Conservation (phyloP, 2,797 vertebrate genomes). For the Gila robusta region DNA sequence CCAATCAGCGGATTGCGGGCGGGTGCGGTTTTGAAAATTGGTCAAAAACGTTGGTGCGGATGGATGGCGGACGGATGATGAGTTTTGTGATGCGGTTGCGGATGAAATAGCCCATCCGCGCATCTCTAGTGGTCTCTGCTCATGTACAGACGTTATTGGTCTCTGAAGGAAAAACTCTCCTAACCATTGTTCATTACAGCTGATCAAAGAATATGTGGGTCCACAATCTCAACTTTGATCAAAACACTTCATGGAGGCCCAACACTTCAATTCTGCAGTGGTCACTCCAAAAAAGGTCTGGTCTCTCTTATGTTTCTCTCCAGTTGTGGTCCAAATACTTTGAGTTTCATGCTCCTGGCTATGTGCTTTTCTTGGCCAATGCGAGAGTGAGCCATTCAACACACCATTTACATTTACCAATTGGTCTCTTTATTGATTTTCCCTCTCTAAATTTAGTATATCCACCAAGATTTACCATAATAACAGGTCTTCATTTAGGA, state of each 20-base stretch:
- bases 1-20: too few species aligned
- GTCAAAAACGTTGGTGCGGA: too few species aligned
- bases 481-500: constrained; percentile 69
- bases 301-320: constrained; percentile 53
- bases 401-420: constrained; percentile 37
- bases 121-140: constrained; percentile 25
- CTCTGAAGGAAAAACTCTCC: constrained; percentile 19
- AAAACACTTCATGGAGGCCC: constrained; percentile 13
- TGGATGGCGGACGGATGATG: too few species aligned
- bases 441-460: constrained; percentile 29
- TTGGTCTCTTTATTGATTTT: constrained; percentile 23
- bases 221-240: constrained; percentile 8
- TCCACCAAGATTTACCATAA: constrained; percentile 27
- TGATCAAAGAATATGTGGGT: constrained; percentile 31
- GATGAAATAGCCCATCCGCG: too few species aligned
- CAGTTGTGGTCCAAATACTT: constrained; percentile 44
- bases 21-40: too few species aligned
- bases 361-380: constrained; percentile 51
- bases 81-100: too few species aligned
- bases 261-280: constrained; percentile 25
- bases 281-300: constrained; percentile 50
- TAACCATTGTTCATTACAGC: constrained; percentile 35
- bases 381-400: constrained; percentile 29
- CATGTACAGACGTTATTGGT: background rate
- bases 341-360: constrained; percentile 54